phyloP scores from a whole-genome alignment of 2,797 vertebrate genomes.

The Syngnathus acus region DNA sequence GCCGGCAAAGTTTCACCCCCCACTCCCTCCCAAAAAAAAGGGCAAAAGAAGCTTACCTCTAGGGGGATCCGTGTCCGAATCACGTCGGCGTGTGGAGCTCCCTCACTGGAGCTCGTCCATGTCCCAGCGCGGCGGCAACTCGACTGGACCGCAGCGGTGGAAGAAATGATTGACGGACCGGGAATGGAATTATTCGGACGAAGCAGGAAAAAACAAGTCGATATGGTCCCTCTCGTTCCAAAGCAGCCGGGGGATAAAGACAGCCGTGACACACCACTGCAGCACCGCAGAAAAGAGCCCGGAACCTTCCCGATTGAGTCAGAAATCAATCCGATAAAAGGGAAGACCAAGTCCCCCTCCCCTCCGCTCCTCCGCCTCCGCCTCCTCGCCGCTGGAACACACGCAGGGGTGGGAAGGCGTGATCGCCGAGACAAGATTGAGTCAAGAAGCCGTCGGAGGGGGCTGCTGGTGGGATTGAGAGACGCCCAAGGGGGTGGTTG shows the following conservation, averaged over 20 bases:
- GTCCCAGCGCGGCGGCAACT: constrained; percentile 44
- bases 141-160: constrained; percentile 38
- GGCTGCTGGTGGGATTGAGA: constrained; percentile 30
- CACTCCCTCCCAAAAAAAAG: too few relatives aligned
- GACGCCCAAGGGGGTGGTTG: not conserved
- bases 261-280: not conserved
- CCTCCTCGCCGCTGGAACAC: constrained; percentile 14
- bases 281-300: constrained; percentile 20
- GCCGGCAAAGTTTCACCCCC: not conserved
- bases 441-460: constrained; percentile 15
- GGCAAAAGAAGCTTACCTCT: constrained; percentile 28
- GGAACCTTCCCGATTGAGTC: constrained; percentile 34
- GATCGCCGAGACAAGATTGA: constrained; percentile 37
- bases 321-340: constrained; percentile 11
- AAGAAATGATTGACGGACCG: constrained; percentile 11
- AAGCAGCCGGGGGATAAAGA: not conserved
- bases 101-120: constrained; percentile 38
- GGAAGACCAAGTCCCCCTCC: constrained; percentile 11
- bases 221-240: not conserved
- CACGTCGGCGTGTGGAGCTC: constrained; percentile 18
- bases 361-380: not conserved
- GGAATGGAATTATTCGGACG: too few relatives aligned
- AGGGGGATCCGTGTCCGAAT: constrained; percentile 33
- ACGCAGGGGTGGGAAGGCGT: not conserved
- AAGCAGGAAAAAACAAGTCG: constrained; percentile 9